phyloP scores from a whole-genome alignment of 2,888 invertebrate genomes.

The Scaptomyza parva region DNA sequence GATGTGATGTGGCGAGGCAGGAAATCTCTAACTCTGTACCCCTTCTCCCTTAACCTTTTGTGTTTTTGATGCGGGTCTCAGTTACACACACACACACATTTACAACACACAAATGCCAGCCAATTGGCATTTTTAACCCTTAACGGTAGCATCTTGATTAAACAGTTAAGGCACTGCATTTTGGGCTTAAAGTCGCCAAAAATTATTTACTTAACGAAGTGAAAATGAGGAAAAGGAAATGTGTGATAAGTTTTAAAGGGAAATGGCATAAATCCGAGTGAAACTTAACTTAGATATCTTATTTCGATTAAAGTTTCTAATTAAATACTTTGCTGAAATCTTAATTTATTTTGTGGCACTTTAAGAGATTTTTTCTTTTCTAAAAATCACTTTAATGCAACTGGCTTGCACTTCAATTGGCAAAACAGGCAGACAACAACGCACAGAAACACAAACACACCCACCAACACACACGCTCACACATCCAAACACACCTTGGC shows the following conservation, averaged over 20 bases:
- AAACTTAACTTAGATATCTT: too few species aligned
- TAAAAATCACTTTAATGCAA: conserved; percentile 48
- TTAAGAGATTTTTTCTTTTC: conserved; percentile 49
- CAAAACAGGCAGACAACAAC: conserved; percentile 41
- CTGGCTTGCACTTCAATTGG: conserved; percentile 47
- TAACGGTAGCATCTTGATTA: neutral
- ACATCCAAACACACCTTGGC: conserved; percentile 21
- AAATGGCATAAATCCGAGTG: too few species aligned
- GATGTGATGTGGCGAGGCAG: conserved; percentile 8
- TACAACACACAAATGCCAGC: conserved; percentile 6
- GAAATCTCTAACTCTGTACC: neutral
- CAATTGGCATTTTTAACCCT: conserved; percentile 4
- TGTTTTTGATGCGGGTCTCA: conserved; percentile 49
- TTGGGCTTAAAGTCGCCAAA: neutral
- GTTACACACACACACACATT: conserved; percentile 23
- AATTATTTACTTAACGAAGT: neutral
- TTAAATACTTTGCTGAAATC: neutral
- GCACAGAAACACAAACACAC: conserved; percentile 2
- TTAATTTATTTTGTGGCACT: conserved; percentile 19
- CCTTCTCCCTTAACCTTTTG: neutral
- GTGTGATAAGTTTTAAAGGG: too few species aligned
- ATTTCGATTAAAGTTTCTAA: too few species aligned
- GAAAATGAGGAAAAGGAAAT: neutral
- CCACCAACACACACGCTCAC: conserved; percentile 14
- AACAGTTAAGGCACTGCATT: neutral